Evolutionary conservation across 2,888 invertebrate species (phyloP).

Genomic region (Encarsia formosa): DNA sequence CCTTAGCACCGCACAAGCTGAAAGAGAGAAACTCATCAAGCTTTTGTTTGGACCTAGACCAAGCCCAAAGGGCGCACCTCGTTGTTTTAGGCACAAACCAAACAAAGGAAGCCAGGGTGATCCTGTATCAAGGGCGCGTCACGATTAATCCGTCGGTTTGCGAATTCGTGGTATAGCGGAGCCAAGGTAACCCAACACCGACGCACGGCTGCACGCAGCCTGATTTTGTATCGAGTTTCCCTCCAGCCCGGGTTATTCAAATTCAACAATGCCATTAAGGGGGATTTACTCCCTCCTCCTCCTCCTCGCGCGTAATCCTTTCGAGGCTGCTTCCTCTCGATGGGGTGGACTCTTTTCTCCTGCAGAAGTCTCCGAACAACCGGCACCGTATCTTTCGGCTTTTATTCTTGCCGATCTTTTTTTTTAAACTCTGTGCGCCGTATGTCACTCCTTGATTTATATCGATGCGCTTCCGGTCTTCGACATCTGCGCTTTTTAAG

Average conservation of each 20-base stretch:
- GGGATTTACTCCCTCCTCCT: conserved; percentile 40
- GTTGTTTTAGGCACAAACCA: too few species aligned
- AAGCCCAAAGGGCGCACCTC: too few species aligned
- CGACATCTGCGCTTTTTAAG: too few species aligned
- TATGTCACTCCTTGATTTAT: too few species aligned
- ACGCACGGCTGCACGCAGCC: conserved; percentile 18
- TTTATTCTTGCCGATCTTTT: conserved; percentile 13
- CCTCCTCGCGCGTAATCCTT: conserved; percentile 15
- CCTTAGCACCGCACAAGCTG: too few species aligned
- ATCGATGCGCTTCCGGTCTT: too few species aligned
- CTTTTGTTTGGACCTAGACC: too few species aligned
- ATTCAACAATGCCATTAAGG: conserved; percentile 51
- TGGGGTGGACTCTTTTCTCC: too few species aligned
- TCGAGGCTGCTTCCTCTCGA: too few species aligned
- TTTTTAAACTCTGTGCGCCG: too few species aligned
- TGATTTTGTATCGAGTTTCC: conserved; percentile 50
- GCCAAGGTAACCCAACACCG: conserved; percentile 44
- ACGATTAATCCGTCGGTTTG: conserved; percentile 45
- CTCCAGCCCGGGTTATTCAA: conserved; percentile 48
- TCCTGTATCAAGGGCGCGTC: conserved; percentile 34
- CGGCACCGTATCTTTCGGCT: background rate
- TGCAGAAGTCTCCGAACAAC: too few species aligned
- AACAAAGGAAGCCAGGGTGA: conserved; percentile 4
- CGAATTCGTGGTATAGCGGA: conserved; percentile 14
- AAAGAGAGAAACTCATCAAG: too few species aligned